Percentiles rank a stretch among this genome's conserved stretches.
Conservation (phyloP, 2,113 vertebrate genomes). For the Trematocara zebra region DNA sequence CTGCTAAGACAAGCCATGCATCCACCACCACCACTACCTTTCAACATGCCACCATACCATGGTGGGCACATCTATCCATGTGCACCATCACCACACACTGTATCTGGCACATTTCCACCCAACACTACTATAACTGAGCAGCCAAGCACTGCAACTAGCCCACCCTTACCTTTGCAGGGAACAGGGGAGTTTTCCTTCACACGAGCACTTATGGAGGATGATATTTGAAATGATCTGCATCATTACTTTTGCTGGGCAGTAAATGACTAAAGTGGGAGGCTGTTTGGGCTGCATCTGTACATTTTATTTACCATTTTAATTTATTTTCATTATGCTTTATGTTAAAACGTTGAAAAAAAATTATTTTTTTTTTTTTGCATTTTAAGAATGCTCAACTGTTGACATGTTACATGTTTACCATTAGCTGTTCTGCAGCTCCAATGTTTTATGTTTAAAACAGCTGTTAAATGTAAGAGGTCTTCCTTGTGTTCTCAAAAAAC, state of each 20-base stretch:
- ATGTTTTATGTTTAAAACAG: background rate
- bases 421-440: background rate
- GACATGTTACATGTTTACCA: background rate
- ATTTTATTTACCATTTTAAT: background rate
- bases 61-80: no score
- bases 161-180: background rate
- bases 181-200: background rate
- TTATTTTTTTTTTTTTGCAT: background rate
- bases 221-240: background rate
- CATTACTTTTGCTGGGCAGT: no score
- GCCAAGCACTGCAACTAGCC: background rate
- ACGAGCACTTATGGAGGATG: background rate
- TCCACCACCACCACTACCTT: no score
- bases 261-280: background rate
- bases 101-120: background rate
- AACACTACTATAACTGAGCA: background rate
- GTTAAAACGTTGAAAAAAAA: background rate
- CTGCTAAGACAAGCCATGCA: no score
- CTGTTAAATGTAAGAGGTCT: background rate
- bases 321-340: background rate
- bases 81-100: no score
- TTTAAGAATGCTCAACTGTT: background rate
- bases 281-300: background rate
- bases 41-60: no score
- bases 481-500: fast-evolving